These are phyloP conservation scores for Momotus momota DNA, from an alignment of 2,797 vertebrate species.

Conservation along the genomic window DNA sequence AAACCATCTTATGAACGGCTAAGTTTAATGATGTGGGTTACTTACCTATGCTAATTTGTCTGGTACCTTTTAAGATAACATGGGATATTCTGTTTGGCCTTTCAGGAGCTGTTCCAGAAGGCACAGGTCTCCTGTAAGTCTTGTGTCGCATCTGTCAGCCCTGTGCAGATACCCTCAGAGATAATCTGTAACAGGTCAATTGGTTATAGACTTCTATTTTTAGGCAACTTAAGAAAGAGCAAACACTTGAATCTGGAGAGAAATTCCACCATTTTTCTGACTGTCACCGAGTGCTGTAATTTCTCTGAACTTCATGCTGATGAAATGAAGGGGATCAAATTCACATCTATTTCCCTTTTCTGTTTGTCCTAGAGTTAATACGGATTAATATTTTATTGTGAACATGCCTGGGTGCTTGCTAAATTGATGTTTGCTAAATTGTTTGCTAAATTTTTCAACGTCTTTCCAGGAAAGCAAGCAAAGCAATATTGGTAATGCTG, in stretches of 20 bases:
- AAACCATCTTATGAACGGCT: background rate
- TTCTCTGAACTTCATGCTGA: background rate
- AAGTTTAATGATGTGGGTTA: background rate
- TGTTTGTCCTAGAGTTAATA: background rate
- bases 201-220: background rate
- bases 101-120: background rate
- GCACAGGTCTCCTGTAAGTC: rapidly evolving
- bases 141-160: background rate
- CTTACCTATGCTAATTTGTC: background rate
- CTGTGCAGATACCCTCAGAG: background rate
- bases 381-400: background rate
- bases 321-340: background rate
- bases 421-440: background rate
- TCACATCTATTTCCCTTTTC: background rate
- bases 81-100: background rate
- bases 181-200: background rate
- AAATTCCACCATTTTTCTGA: background rate
- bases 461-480: background rate
- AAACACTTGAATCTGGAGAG: background rate
- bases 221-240: background rate
- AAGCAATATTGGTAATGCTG: background rate
- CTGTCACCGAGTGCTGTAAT: background rate
- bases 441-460: background rate
- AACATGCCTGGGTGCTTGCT: background rate
- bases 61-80: background rate